Conservation (phyloP, 2,797 vertebrate genomes). For the Lutjanus argentimaculatus region DNA sequence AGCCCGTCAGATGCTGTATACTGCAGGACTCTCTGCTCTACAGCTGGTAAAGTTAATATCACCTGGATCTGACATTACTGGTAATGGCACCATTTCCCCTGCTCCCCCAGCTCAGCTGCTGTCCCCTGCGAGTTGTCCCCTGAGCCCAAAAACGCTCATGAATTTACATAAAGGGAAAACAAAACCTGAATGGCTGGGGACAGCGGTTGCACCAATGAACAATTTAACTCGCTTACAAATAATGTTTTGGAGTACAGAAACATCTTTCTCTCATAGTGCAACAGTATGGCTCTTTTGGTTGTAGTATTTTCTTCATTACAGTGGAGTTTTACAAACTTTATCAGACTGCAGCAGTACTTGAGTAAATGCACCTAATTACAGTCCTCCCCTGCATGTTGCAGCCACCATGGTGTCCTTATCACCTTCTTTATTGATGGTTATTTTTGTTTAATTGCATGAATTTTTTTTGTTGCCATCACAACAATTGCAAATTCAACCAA, state of each 20-base stretch:
- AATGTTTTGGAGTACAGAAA: not conserved
- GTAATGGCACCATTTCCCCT: not conserved
- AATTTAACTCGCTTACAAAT: not conserved
- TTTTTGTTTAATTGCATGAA: not conserved
- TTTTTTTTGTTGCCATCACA: not conserved
- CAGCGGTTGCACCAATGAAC: not conserved
- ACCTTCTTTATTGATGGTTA: not conserved
- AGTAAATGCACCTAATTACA: no score
- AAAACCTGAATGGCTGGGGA: conserved; percentile 7
- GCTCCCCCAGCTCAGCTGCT: not conserved
- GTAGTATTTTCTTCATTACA: not conserved
- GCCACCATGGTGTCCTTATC: not conserved
- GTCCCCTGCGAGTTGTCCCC: not conserved
- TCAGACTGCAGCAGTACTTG: not conserved
- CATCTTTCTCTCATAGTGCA: not conserved
- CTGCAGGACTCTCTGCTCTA: not conserved
- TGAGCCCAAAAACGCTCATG: not conserved
- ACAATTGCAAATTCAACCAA: no score
- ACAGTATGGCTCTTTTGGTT: not conserved
- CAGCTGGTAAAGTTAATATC: not conserved
- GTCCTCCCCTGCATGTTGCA: not conserved
- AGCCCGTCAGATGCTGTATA: not conserved
- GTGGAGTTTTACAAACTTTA: not conserved
- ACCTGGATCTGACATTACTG: not conserved
- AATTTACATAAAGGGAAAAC: conserved; percentile 21